phyloP scores from a whole-genome alignment of 1,140 invertebrate species.

The Temnothorax nylanderi region DNA sequence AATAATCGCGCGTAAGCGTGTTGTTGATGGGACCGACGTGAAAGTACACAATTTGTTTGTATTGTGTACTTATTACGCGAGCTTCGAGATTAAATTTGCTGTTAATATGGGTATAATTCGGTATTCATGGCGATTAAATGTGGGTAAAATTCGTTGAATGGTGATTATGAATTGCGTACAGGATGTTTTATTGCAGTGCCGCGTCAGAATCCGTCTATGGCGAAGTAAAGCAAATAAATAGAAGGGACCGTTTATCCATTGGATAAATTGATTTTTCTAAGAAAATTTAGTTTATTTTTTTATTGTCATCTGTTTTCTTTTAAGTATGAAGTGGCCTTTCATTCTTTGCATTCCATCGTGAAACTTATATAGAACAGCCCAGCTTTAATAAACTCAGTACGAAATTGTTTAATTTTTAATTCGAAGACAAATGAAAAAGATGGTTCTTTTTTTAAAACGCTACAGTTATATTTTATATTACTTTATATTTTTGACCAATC shows the following conservation, averaged over 20 bases:
- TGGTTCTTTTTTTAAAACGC: not conserved
- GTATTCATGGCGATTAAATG: conserved; percentile 3
- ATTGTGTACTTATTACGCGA: conserved; percentile 1
- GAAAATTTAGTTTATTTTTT: not conserved
- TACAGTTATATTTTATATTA: not conserved
- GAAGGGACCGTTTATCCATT: not conserved
- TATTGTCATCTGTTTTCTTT: not conserved
- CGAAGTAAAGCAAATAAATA: not conserved
- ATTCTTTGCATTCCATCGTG: not conserved
- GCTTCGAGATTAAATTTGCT: conserved; percentile 11
- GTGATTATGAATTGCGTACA: not conserved
- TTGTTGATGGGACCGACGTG: not conserved
- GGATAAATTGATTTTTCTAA: not conserved
- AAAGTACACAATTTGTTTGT: not conserved
- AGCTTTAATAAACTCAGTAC: not conserved
- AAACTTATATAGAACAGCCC: not conserved
- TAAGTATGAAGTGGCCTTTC: not conserved
- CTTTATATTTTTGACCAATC: not conserved
- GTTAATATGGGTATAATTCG: not conserved
- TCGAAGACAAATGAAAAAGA: not conserved
- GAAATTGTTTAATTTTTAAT: not conserved
- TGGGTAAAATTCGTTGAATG: not conserved
- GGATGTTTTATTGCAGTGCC: not conserved
- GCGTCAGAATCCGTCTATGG: too few relatives aligned
- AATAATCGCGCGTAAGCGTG: not conserved